Evolutionary conservation across 2,113 vertebrate species (phyloP).

Genomic region (Tachycineta bicolor): DNA sequence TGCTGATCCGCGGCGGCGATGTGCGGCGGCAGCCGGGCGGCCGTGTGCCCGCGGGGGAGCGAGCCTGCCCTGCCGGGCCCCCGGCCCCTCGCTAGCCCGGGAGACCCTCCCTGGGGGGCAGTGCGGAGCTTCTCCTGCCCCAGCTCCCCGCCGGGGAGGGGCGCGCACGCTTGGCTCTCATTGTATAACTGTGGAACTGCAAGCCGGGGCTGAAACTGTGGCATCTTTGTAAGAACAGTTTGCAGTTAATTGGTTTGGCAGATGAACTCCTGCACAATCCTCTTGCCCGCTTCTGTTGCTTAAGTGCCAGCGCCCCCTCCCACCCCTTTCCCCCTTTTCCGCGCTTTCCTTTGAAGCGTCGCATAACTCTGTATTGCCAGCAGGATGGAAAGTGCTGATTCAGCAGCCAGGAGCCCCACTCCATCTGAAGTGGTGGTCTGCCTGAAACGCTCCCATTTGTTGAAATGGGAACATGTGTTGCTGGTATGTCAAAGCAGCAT

Average conservation of each 20-base stretch:
- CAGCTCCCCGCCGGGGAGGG: not conserved
- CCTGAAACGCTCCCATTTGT: constrained; percentile 2
- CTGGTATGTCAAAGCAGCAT: constrained; percentile 19
- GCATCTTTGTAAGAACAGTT: constrained; percentile 3
- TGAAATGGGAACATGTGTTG: constrained; percentile 53
- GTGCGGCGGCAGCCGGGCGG: not conserved
- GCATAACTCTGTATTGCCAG: constrained; percentile 9
- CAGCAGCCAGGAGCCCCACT: constrained; percentile 66
- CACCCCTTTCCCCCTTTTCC: not conserved
- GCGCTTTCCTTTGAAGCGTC: constrained; percentile 33
- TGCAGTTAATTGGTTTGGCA: constrained; percentile 47
- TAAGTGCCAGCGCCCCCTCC: not conserved
- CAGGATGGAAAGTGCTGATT: constrained; percentile 73
- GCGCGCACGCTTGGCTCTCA: not conserved
- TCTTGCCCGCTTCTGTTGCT: constrained; percentile 18
- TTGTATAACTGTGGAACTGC: not conserved
- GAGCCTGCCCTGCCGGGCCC: not conserved
- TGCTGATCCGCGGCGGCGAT: not conserved
- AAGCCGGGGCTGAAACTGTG: not conserved
- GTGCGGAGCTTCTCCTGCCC: not conserved
- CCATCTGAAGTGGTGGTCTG: constrained; percentile 59
- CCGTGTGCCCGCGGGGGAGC: not conserved
- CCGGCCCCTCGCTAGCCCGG: too few relatives aligned
- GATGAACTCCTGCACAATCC: constrained; percentile 40
- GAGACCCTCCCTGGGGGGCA: not conserved